These are phyloP conservation scores for Sphaeridia pumilis DNA, from an alignment of 2,888 invertebrate species.

Conservation along the genomic window DNA sequence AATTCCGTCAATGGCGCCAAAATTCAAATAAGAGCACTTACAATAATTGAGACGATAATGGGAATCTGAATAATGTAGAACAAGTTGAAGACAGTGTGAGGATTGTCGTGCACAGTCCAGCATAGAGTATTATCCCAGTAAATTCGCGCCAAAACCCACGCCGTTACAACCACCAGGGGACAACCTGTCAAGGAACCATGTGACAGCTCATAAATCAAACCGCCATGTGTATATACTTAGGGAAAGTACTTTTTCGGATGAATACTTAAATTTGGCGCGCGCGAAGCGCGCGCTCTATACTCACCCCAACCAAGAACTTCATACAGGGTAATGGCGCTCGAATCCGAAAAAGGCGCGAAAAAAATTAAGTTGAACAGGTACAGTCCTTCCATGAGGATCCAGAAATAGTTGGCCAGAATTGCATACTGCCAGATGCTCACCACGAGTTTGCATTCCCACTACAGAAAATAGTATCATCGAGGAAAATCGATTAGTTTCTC, in stretches of 20 bases:
- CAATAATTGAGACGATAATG: conserved; percentile 50
- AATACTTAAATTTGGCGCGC: too few species aligned
- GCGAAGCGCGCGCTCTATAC: too few species aligned
- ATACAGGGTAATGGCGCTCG: conserved; percentile 50
- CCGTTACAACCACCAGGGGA: conserved; percentile 49
- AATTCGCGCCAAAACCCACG: conserved; percentile 50
- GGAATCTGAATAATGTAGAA: conserved; percentile 52
- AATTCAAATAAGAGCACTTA: conserved; percentile 39
- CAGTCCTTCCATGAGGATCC: conserved; percentile 60
- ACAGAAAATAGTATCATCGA: conserved; percentile 40
- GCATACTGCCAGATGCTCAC: conserved; percentile 55
- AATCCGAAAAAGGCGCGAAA: conserved; percentile 54
- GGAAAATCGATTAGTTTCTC: background rate
- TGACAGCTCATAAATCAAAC: conserved; percentile 25
- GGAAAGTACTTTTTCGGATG: too few species aligned
- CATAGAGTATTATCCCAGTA: conserved; percentile 50
- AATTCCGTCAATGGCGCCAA: background rate
- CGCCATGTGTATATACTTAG: too few species aligned
- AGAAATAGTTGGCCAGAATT: conserved; percentile 56
- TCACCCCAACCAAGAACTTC: conserved; percentile 58
- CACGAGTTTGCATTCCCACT: conserved; percentile 54
- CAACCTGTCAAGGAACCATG: too few species aligned
- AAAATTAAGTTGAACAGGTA: conserved; percentile 59
- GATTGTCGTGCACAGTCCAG: conserved; percentile 51
- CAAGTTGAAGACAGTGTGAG: conserved; percentile 40